Evolutionary conservation across 2,113 vertebrate species (phyloP).

Genomic region (Elaphurus davidianus): DNA sequence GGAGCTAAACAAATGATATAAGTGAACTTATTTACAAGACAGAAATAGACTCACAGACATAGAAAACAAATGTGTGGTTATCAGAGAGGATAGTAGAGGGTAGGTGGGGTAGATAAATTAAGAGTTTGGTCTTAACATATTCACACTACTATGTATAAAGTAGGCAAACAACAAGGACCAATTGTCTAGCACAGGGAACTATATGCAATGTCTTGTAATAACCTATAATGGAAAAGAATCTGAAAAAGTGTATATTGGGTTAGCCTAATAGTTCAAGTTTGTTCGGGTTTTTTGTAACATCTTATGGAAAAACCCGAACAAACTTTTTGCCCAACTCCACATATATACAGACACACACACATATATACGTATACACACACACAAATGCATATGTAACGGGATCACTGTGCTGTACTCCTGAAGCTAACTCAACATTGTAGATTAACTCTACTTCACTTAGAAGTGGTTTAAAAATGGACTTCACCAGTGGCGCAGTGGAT

Average conservation of each 20-base stretch:
- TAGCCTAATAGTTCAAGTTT: neutral
- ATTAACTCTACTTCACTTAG: neutral
- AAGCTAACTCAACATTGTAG: neutral
- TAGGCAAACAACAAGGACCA: neutral
- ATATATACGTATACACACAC: rapidly evolving
- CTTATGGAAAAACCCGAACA: neutral
- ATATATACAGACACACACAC: neutral
- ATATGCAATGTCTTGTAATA: neutral
- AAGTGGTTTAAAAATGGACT: neutral
- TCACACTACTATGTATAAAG: neutral
- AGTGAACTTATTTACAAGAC: neutral
- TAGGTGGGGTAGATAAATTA: neutral
- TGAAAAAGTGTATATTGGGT: neutral
- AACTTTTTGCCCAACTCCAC: neutral
- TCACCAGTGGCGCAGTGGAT: neutral
- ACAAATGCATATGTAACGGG: neutral
- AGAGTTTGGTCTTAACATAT: neutral
- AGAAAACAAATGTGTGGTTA: neutral
- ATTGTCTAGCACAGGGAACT: neutral
- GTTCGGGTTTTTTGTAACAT: neutral
- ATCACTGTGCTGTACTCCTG: neutral
- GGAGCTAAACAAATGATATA: neutral
- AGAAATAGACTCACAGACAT: neutral
- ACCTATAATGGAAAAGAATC: neutral
- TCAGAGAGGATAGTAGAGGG: neutral